Base-by-base conservation (phyloP, 2,113 vertebrate species). In the Osmerus mordax region DNA sequence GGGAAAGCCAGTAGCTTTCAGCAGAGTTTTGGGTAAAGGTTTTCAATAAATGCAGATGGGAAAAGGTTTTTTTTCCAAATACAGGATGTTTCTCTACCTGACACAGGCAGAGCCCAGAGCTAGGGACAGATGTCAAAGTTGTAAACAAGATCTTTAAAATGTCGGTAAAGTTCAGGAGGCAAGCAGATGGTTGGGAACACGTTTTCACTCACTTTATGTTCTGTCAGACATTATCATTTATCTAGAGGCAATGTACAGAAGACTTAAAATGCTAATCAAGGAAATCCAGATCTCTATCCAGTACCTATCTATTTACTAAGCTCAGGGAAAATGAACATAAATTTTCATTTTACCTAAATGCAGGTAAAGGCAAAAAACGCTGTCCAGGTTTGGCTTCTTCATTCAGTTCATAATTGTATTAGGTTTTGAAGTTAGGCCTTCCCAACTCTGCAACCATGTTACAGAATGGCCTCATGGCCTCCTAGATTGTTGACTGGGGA, bases 181-280 rank as follows among this genome's bases (percentile, higher is more conserved):
- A 61, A 66, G 52, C 78, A 81, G 75, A 77, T 74, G 72, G 70
- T 53, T 71, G 32, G 14, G 18, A 67, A 51, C 72, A 78, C 67
- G 71, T 78, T 68, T 68, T 79, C 77, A 71, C 14, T 21, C 21
- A 21, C 78, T 84, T 73, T 23, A 77, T 73, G 74, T 65, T 75
- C 19, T 63, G 74, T 66, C 69, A 73, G 28, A 80, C 73, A 71
- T 67, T 65, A 75, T 51, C 69, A 7, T 74, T 65, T 65, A 68
- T 71, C 61, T 69, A 25, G 47, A 73, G 62, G 71, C 69, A 12
- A 65, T 19, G 32, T 58, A 59, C 53, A 72, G 16, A 73, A 60
- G 55, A 71, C 41, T 74, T 69, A 29, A 59, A 67, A 77, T 69
- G 65, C 53, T 77, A 83, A 80, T 68, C 65, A 70, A 59, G n/a